These are phyloP conservation scores for Galleria mellonella DNA, from an alignment of 1,140 invertebrate species.

Conservation along the genomic window DNA sequence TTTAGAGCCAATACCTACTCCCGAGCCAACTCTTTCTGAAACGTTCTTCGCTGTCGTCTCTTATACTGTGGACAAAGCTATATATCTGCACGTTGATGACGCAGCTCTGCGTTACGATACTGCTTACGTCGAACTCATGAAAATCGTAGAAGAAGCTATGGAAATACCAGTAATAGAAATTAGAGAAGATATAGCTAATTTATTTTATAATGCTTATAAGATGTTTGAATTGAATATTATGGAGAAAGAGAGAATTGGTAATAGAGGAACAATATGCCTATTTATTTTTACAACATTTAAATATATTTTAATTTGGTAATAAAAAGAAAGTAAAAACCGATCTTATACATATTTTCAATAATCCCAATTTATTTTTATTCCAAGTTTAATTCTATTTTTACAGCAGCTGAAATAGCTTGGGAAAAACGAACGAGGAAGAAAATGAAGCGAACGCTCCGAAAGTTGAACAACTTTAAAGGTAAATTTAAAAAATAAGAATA, in stretches of 20 bases:
- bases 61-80: conserved; percentile 54
- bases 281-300: no score
- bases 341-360: no score
- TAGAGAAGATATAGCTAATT: conserved; percentile 41
- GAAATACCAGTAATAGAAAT: conserved; percentile 57
- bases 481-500: neutral
- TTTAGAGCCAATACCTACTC: conserved; percentile 47
- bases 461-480: conserved; percentile 56
- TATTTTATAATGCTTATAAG: conserved; percentile 40
- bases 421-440: conserved; percentile 64
- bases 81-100: conserved; percentile 41
- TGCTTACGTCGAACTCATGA: conserved; percentile 50
- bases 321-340: no score
- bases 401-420: conserved; percentile 62
- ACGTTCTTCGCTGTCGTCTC: conserved; percentile 36
- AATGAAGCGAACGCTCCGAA: conserved; percentile 43
- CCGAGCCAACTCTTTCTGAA: conserved; percentile 46
- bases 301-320: no score
- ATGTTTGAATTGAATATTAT: conserved; percentile 48
- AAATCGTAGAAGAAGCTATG: conserved; percentile 55
- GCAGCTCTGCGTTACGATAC: conserved; percentile 40
- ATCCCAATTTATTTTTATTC: no score
- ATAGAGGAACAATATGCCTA: no score
- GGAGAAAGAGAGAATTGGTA: conserved; percentile 52
- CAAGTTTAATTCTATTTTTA: no score